Base-by-base conservation (phyloP, 2,797 vertebrate genomes). In the Vultur gryphus region DNA sequence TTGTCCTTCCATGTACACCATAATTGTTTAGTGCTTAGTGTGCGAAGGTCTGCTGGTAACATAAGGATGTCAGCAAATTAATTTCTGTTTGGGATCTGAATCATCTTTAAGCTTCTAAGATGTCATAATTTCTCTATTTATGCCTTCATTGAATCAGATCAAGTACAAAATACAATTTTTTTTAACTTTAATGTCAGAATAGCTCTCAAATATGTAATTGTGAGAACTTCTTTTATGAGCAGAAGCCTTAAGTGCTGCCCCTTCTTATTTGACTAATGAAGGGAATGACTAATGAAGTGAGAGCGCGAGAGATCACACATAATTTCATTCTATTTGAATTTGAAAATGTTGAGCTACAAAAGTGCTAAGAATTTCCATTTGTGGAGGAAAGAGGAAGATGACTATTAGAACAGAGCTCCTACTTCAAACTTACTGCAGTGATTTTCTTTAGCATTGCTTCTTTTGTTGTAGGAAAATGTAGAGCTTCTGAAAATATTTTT, bases 181-280 rank as follows among this genome's bases (percentile, higher is more conserved):
- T 62, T 54, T 58, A 82, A 65, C 33, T 48, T 81, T n/a, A 41
- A 7, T 16, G 19, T 75, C 64, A 71, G 11, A 80, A 37, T 43
- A 87, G 13, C 10, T 71, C 61, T 91, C 52, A 80, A 25, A 48
- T 69, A 76, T 0, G 2, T 76, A 72, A 29, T 16, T 64, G 43
- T 3, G 3, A 84, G 25, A 64, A 81, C 33, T 75, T 49, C 51
- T 85, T 57, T 90, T n/a, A 35, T 19, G 35, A 92, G 28, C 64
- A 87, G 67, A 87, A 78, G 51, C 10, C 46, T 78, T 33, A 91
- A 67, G 28, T 84, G 61, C 46, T 85, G 26, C 37, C 17, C 23
- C 11, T 69, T 92, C 89, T 95, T 35, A 55, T 94, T 51, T 94
- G 64, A 31, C 52, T 93, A 93, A 95, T 39, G 58, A 90, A 51